phyloP scores from a whole-genome alignment of 2,113 vertebrate species.

The Cranoglanis bouderius region DNA sequence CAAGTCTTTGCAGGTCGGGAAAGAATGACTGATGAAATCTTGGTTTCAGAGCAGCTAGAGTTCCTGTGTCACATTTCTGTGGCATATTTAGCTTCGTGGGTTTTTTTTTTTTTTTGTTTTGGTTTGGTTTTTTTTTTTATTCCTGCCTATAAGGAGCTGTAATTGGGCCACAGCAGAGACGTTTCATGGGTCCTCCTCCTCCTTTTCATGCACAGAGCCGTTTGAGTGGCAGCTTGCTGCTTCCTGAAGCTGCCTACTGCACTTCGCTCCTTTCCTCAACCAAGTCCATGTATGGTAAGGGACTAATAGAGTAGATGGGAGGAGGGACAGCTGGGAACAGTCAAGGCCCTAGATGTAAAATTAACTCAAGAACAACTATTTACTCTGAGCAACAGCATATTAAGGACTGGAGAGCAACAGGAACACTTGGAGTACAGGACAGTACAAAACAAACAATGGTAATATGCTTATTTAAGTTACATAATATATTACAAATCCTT shows the following conservation, averaged over 20 bases:
- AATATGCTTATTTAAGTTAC: slow-evolving; percentile 8
- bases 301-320: slow-evolving; percentile 48
- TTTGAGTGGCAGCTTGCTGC: slow-evolving; percentile 44
- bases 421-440: slow-evolving; percentile 8
- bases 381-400: slow-evolving; percentile 49
- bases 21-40: slow-evolving; percentile 30
- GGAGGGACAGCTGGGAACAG: slow-evolving; percentile 53
- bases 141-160: slow-evolving; percentile 22
- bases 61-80: slow-evolving; percentile 35
- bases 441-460: slow-evolving; percentile 14
- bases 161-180: slow-evolving; percentile 28
- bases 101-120: not conserved
- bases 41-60: slow-evolving; percentile 23
- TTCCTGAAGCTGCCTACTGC: slow-evolving; percentile 39
- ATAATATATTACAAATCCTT: slow-evolving; percentile 16
- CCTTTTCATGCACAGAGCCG: slow-evolving; percentile 35
- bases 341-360: slow-evolving; percentile 54
- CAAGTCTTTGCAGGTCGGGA: slow-evolving; percentile 43
- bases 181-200: slow-evolving; percentile 20
- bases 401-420: slow-evolving; percentile 30
- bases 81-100: slow-evolving; percentile 31
- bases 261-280: slow-evolving; percentile 50
- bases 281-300: slow-evolving; percentile 63
- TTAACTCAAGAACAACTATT: slow-evolving; percentile 54
- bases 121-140: too few species aligned